Evolutionary conservation across 2,888 invertebrate species (phyloP).

Genomic region (Apeira syringaria): DNA sequence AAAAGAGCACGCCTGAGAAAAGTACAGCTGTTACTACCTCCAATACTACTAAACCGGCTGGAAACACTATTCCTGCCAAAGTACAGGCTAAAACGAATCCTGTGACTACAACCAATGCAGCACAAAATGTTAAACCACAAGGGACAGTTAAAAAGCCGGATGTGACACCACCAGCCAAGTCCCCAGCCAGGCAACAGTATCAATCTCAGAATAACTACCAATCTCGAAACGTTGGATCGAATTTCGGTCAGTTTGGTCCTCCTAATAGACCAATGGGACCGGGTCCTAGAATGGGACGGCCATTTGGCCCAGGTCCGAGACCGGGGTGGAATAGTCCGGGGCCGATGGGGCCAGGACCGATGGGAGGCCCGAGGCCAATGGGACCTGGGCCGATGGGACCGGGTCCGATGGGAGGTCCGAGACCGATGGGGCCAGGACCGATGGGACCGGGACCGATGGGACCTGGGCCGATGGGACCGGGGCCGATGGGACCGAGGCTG

Average conservation of each 20-base stretch:
- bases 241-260: constrained; percentile 1
- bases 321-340: constrained; percentile 3
- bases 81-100: background rate
- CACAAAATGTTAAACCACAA: background rate
- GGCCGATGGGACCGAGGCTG: constrained; percentile 4
- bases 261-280: constrained; percentile 3
- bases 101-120: background rate
- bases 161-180: background rate
- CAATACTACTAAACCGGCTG: background rate
- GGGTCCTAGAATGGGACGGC: constrained; percentile 4
- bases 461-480: constrained; percentile 3
- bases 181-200: constrained; percentile 3
- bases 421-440: constrained; percentile 2
- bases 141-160: background rate
- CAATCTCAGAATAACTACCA: background rate
- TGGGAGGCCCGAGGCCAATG: constrained; percentile 4
- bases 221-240: constrained; percentile 1
- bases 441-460: constrained; percentile 8
- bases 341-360: constrained; percentile 5
- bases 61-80: background rate
- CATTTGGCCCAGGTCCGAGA: constrained; percentile 1
- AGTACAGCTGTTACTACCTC: background rate
- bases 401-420: constrained; percentile 1
- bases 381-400: background rate
- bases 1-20: background rate